Conservation (phyloP, 2,113 vertebrate genomes). For the Coracopsis vasa region DNA sequence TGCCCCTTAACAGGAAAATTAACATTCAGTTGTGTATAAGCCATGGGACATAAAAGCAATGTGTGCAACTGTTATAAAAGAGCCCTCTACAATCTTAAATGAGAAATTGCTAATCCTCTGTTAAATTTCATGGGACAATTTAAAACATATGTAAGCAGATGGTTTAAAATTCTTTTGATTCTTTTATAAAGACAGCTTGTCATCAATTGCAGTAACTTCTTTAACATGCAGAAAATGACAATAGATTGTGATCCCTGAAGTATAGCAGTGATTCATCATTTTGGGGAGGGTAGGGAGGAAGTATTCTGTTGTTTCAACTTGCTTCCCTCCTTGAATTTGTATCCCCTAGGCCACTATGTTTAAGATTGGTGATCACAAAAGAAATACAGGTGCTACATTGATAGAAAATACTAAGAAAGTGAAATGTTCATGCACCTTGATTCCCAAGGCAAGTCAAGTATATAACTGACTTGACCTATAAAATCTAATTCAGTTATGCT, state of each 20-base stretch:
- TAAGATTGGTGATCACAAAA: background rate
- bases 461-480: background rate
- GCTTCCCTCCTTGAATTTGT: background rate
- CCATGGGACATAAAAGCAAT: background rate
- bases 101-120: background rate
- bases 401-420: background rate
- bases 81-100: slow-evolving; percentile 10
- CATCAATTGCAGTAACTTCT: slow-evolving; percentile 6
- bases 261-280: background rate
- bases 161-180: slow-evolving; percentile 8
- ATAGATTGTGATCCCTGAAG: background rate
- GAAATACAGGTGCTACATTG: background rate
- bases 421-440: background rate
- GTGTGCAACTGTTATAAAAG: background rate
- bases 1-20: background rate
- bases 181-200: background rate
- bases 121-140: slow-evolving; percentile 15
- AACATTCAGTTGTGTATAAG: background rate
- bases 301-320: background rate
- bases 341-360: background rate
- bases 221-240: slow-evolving; percentile 34
- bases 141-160: slow-evolving; percentile 25
- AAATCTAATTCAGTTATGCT: background rate
- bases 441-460: background rate
- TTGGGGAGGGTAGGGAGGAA: background rate